Evolutionary conservation across 2,888 invertebrate species (phyloP).

Genomic region (Heliconius ethilla): DNA sequence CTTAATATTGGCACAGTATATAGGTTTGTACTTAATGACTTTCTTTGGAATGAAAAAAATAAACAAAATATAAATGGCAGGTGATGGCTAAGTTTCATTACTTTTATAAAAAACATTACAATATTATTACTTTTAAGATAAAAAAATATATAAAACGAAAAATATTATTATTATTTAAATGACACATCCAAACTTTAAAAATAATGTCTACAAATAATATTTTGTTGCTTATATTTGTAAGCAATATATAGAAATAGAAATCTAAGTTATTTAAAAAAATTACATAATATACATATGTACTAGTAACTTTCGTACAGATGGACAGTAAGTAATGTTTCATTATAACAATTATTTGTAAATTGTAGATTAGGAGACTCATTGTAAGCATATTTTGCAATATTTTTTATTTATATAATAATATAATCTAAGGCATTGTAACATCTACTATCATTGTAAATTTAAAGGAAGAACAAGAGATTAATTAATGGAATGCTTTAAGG

Average conservation of each 20-base stretch:
- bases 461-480: constrained; percentile 28
- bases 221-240: neutral
- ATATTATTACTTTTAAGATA: neutral
- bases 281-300: neutral
- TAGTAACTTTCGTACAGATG: neutral
- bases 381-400: neutral
- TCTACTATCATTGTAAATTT: neutral
- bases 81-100: neutral
- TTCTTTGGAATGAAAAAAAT: constrained; percentile 28
- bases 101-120: neutral
- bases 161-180: neutral
- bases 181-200: neutral
- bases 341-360: neutral
- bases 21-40: constrained; percentile 44
- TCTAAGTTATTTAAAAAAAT: neutral
- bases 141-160: neutral
- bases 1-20: constrained; percentile 44
- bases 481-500: constrained; percentile 29
- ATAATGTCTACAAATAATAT: neutral
- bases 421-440: neutral
- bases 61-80: constrained; percentile 16
- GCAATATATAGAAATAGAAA: neutral
- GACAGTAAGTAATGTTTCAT: neutral
- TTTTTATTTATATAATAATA: neutral
- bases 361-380: neutral